These are phyloP conservation scores for Anguilla pacifica DNA, from an alignment of 2,797 vertebrate genomes.

Conservation along the genomic window DNA sequence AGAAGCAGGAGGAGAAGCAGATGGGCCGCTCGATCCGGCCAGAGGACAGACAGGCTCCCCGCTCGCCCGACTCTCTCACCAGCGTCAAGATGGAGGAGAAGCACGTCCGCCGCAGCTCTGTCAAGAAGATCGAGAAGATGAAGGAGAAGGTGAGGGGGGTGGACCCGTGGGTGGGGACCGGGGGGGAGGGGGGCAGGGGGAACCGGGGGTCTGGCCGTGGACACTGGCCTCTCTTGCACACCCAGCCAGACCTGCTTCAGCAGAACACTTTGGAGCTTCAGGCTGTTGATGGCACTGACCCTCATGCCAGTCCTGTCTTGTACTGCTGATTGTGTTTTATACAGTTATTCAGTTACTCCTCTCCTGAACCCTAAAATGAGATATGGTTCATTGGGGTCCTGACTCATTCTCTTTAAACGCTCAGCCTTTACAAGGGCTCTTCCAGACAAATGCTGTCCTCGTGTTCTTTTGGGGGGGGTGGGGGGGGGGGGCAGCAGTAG, in stretches of 20 bases:
- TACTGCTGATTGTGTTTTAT: no score
- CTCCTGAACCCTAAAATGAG: not conserved
- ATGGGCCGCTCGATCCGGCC: slow-evolving; percentile 91
- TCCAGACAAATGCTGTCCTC: not conserved
- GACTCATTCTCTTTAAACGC: not conserved
- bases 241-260: no score
- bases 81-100: slow-evolving; percentile 90
- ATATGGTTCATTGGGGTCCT: not conserved
- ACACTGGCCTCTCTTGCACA: not conserved
- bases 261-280: no score
- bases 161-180: not conserved
- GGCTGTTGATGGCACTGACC: no score
- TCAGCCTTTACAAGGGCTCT: not conserved
- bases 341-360: no score
- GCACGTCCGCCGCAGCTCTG: slow-evolving; percentile 90
- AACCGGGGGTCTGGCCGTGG: not conserved
- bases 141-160: slow-evolving; percentile 88
- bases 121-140: slow-evolving; percentile 99
- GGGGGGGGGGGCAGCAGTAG: not conserved
- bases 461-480: not conserved
- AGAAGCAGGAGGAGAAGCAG: slow-evolving; percentile 99
- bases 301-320: no score
- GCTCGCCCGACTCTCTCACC: slow-evolving; percentile 89
- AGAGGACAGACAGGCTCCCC: slow-evolving; percentile 90
- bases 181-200: not conserved